Conservation (phyloP, 2,797 vertebrate genomes). For the Enteromius afrohamiltoni region DNA sequence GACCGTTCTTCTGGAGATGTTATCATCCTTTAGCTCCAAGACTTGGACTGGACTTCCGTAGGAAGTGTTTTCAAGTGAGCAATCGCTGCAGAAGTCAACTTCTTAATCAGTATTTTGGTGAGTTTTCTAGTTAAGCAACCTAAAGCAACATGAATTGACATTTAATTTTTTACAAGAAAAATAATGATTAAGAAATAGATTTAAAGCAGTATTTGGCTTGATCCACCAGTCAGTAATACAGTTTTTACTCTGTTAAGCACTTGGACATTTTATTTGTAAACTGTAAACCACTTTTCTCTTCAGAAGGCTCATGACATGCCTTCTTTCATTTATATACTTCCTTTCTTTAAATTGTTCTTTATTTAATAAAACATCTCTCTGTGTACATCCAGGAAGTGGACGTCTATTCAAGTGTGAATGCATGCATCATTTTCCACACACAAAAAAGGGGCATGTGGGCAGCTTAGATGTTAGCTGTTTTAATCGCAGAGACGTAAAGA, state of each 20-base stretch:
- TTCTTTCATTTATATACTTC: slow-evolving; percentile 55
- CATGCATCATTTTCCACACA: slow-evolving; percentile 41
- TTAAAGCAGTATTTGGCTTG: neutral
- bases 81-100: neutral
- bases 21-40: neutral
- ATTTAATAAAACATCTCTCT: slow-evolving; percentile 76
- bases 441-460: slow-evolving; percentile 23
- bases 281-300: slow-evolving; percentile 3
- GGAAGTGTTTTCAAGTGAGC: neutral
- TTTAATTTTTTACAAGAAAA: neutral
- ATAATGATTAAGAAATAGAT: neutral
- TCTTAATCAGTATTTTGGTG: neutral
- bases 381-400: slow-evolving; percentile 62
- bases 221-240: neutral
- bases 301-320: slow-evolving; percentile 36
- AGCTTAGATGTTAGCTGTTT: neutral
- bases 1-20: slow-evolving; percentile 23
- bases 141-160: neutral
- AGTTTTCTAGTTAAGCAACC: slow-evolving; percentile 5
- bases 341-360: slow-evolving; percentile 60
- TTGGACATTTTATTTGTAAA: slow-evolving; percentile 25
- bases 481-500: slow-evolving; percentile 36
- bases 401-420: slow-evolving; percentile 63
- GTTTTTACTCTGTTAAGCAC: neutral
- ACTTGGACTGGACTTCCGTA: slow-evolving; percentile 3